Evolutionary conservation across 1,140 invertebrate genomes (phyloP), one percentile per base, ranked within the genome.

Genomic region (Monochamus saltuarius): DNA sequence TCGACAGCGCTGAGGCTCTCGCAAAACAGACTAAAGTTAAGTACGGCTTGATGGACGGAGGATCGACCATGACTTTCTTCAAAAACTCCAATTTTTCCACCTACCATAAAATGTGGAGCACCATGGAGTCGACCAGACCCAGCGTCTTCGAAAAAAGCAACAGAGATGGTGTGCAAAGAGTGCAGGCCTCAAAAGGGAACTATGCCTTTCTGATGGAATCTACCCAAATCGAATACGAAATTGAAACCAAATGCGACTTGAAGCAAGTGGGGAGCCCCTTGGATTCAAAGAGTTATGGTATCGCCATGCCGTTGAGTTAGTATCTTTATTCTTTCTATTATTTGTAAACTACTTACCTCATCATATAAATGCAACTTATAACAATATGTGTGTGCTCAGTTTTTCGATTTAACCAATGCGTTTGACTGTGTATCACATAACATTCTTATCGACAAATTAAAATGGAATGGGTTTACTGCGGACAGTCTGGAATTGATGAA

Each of bases 121-220:
- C 89, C 50, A 99, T 95, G 92, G 81, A 83, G 47, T 84, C 88
- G 14, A 82, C 87, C 0, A 83, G 87, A 50, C 93, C 94, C 0
- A 85, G 84, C 0, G 93, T 95, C 0, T 95, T 95, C 63, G 88
- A 90, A 0, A 82, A 84, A 29, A 85, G 78, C 13, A 95, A 94
- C 64, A 81, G 85, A 2, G 91, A 95, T 73, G 97, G 96, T 4
- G 88, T 94, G 0, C 84, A 90, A 10, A 80, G 91, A 14, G 95
- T 97, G 0, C 69, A 82, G 4, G 84, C 86, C 52, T 84, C 85
- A 0, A 86, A 83, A 50, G 68, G 70, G 7, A 62, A 74, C 3
- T 94, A 92, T 68, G 92, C 91, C 1, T 94, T 90, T 75, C 78
- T 94, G 2, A 94, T 94, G 91, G 92, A 94, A 75, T 92, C 89